Percentiles rank a stretch among this genome's conserved stretches.
These are phyloP conservation scores for Cryptops parisi DNA, from an alignment of 2,888 invertebrate species.

Conservation along the genomic window DNA sequence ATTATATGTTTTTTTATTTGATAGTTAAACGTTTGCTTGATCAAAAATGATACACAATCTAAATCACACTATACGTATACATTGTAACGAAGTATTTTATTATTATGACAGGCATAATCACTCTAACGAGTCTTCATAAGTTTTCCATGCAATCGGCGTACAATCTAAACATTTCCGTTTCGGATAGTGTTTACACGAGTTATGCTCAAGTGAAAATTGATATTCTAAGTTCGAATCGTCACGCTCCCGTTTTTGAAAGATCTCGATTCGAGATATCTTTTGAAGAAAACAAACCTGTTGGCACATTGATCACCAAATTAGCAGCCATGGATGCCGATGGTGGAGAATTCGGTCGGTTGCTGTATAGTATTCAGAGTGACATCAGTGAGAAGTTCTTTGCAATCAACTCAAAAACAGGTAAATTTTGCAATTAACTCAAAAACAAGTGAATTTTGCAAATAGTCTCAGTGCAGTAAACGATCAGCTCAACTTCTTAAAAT, in stretches of 20 bases:
- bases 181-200: slow-evolving; percentile 86
- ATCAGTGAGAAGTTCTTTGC: slow-evolving; percentile 31
- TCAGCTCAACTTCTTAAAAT: background rate
- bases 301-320: slow-evolving; percentile 57
- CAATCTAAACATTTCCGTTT: slow-evolving; percentile 78
- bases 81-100: too few species aligned
- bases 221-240: slow-evolving; percentile 46
- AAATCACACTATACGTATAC: too few species aligned
- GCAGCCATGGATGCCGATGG: slow-evolving; percentile 69
- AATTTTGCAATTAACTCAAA: slow-evolving; percentile 31
- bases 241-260: slow-evolving; percentile 63
- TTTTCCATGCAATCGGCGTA: slow-evolving; percentile 49
- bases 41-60: too few species aligned
- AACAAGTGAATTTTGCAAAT: slow-evolving; percentile 33
- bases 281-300: slow-evolving; percentile 61
- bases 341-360: slow-evolving; percentile 49
- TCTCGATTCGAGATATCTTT: slow-evolving; percentile 62
- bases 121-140: slow-evolving; percentile 57
- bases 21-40: too few species aligned
- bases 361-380: slow-evolving; percentile 37
- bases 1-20: too few species aligned
- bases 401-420: slow-evolving; percentile 35
- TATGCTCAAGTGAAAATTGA: slow-evolving; percentile 45
- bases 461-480: too few species aligned
- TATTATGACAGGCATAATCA: slow-evolving; percentile 43